Base-by-base conservation (phyloP, 2,113 vertebrate genomes). In the Cephalopterus ornatus region DNA sequence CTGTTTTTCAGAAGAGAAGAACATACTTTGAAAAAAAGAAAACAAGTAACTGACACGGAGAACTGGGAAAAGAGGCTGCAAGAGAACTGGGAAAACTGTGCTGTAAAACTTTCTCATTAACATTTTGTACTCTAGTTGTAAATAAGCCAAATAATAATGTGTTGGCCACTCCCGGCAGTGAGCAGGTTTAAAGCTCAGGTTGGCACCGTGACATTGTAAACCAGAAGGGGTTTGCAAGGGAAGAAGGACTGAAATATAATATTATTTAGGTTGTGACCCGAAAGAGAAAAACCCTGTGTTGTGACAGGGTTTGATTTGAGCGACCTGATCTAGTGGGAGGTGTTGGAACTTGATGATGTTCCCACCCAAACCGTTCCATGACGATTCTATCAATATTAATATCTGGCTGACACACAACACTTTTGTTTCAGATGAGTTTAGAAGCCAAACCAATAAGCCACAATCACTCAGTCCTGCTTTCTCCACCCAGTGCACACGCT, bases 1-100 rank as follows among this genome's bases (percentile, higher is more conserved):
- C 84, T 98, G 23, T 92, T 97, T 91, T 95, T 97, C 85, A 98
- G 97, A 96, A 95, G 96, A 95, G 88, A 97, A 96, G 75, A 96
- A 65, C 65, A 97, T 8, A 16, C 73, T 35, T 39, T 79, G 62
- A 79, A 53, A 81, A 89, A 89, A 94, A 98, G 96, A 92, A 98
- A 95, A 91, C 97, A 83, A 94, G 73, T 88, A 55, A 97, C 97
- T 44, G 98, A 98, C 76, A 97, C 97, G 77, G 98, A 98, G 88
- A 98, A 97, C 91, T 98, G 99, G 99, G 98, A 99, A 92, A 98
- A 98, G 67, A 98, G 98, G 88, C 97, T 99, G 47, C 98, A 99
- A 65, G 99, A 99, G 97, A 99, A 99, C 85, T 99, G 99, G 99
- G 99, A 99, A 95, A 99, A 99, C 93, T 99, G 98, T 96, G 85